Base-by-base conservation (phyloP, 1,140 invertebrate genomes). In the Cydia amplana region DNA sequence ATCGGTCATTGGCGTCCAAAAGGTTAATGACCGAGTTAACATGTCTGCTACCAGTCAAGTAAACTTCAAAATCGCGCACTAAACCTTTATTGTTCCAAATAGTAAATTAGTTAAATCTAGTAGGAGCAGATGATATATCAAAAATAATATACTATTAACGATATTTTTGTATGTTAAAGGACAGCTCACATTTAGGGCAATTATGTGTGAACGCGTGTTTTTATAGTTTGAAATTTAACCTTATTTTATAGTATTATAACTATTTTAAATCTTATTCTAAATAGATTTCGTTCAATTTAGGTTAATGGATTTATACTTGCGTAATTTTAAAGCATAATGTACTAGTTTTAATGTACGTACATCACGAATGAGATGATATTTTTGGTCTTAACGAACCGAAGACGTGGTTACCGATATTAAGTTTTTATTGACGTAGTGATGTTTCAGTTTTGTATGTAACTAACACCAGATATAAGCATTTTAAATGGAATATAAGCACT, bases 81-180 rank as follows among this genome's bases (percentile, higher is more conserved):
- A 10, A 36, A 32, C 65, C 28, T 40, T 70, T 70, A 23, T 60
- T 20, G 12, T 49, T 51, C 72, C 46, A 73, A 73, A 72, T 51
- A 73, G 46, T 51, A 20, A 40, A 73, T 73, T 73, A 73, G 23
- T 73, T 51, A 49, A 51, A 55, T 73, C 46, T 55, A 51, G 49
- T 23, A 51, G 20, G 32, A 70, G 6, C 32, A 70, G 65, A 70
- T 70, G 72, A 72, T 74, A 74, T 67, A 63, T 40, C 72, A 72
- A 63, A 63, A 76, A 75, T 75, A 43, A 73, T 18, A 73, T 77
- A 74, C 60, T 72, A 75, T 74, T 87, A 77, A 89, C 75, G 79
- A 90, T 91, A 92, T 92, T 92, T 92, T 92, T 92, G 81, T 92
- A 92, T 88, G 86, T 78, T 83, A 88, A 88, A 89, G 85, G 83